These are phyloP conservation scores for Cantharis flavilabris DNA, from an alignment of 2,888 invertebrate genomes.

Conservation along the genomic window DNA sequence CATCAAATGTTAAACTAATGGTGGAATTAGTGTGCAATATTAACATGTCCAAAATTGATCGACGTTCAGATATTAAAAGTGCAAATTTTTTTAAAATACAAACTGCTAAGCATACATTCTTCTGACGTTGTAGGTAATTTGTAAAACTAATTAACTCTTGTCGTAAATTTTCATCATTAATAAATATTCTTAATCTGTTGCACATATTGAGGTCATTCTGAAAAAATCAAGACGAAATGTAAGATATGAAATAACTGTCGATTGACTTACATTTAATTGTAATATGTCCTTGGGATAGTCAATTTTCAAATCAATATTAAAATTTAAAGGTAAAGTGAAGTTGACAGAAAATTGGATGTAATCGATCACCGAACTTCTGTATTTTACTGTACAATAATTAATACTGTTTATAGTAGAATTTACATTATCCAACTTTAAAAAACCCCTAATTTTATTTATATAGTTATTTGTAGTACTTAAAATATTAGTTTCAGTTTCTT, in stretches of 20 bases:
- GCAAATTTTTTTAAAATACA: constrained; percentile 11
- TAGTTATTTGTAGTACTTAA: neutral
- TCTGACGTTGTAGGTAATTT: constrained; percentile 18
- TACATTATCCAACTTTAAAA: neutral
- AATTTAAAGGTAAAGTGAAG: neutral
- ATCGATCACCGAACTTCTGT: neutral
- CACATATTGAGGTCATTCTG: neutral
- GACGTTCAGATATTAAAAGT: neutral
- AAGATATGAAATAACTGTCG: neutral
- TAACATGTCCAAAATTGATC: constrained; percentile 8
- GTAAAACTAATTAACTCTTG: constrained; percentile 17
- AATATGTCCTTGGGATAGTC: neutral
- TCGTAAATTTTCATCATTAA: neutral
- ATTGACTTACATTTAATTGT: constrained; percentile 7
- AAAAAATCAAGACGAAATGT: neutral
- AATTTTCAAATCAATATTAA: constrained; percentile 7
- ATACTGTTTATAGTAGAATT: neutral
- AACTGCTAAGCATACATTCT: constrained; percentile 11
- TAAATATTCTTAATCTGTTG: constrained; percentile 1
- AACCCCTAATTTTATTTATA: neutral
- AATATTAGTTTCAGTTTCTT: neutral
- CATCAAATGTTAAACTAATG: neutral
- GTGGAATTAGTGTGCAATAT: neutral
- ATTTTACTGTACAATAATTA: neutral
- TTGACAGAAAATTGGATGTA: constrained; percentile 2